A percentile compares a stretch with the other conserved stretches of the same genome.
These are phyloP conservation scores for Microtus oregoni DNA, from an alignment of 2,113 vertebrate species.

Conservation along the genomic window DNA sequence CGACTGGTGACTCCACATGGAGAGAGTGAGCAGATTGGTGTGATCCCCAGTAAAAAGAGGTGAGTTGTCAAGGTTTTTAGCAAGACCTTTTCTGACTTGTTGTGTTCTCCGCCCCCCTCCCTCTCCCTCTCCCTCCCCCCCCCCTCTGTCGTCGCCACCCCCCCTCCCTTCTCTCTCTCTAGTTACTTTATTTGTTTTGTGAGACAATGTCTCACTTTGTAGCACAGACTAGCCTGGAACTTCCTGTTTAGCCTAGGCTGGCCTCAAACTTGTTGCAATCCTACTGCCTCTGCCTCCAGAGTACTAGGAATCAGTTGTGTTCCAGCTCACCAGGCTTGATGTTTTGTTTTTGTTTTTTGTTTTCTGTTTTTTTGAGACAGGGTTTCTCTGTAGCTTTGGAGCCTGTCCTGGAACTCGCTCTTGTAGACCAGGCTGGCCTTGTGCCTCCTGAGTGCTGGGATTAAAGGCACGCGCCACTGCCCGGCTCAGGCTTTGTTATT, in stretches of 20 bases:
- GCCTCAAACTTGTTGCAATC: background rate
- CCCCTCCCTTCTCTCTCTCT: background rate
- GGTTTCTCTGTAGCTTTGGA: no score
- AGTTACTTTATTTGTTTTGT: background rate
- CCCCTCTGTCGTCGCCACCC: background rate
- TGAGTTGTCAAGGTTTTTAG: constrained; percentile 76
- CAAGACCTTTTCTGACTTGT: background rate
- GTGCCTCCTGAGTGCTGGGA: no score
- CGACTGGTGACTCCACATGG: constrained; percentile 97
- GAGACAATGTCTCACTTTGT: background rate
- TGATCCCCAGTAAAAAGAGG: constrained; percentile 99
- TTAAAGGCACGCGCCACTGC: no score
- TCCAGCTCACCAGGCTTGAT: background rate
- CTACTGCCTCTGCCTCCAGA: background rate
- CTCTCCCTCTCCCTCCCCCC: background rate
- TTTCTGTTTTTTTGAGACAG: no score
- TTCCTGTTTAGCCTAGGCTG: background rate
- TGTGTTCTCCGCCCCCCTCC: background rate
- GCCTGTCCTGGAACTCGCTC: no score
- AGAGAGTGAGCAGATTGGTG: constrained; percentile 98
- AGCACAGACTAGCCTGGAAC: background rate
- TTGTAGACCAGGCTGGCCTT: no score
- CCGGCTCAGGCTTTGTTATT: background rate
- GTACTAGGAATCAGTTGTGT: background rate
- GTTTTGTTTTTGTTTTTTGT: background rate